A percentile compares a stretch with the other conserved stretches of the same genome.
Conservation (phyloP, 2,888 invertebrate species). For the Orthosia gothica region DNA sequence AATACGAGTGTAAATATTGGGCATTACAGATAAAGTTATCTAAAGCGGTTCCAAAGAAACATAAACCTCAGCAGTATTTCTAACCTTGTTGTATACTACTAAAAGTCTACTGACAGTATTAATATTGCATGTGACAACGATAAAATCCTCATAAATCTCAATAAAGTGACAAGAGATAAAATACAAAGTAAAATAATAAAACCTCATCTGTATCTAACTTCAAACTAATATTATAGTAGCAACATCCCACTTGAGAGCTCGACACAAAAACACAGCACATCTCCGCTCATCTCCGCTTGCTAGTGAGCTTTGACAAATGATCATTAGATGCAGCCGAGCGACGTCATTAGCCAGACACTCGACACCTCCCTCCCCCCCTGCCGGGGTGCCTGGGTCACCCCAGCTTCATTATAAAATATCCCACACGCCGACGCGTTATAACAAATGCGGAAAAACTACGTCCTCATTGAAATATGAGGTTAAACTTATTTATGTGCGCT, state of each 20-base stretch:
- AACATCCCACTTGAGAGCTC: constrained; percentile 8
- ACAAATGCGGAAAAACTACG: constrained; percentile 64
- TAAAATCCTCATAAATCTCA: too few species aligned
- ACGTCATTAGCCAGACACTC: constrained; percentile 71
- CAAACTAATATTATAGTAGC: constrained; percentile 26
- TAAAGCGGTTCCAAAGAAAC: too few species aligned
- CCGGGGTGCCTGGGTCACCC: constrained; percentile 2
- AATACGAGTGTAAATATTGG: too few species aligned
- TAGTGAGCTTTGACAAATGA: constrained; percentile 65
- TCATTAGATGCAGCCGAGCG: constrained; percentile 69
- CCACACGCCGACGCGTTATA: constrained; percentile 64
- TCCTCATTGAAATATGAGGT: constrained; percentile 66
- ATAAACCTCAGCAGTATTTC: too few species aligned
- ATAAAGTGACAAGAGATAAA: too few species aligned
- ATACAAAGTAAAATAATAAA: too few species aligned
- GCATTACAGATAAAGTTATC: too few species aligned
- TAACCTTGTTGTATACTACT: too few species aligned
- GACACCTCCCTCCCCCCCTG: constrained; percentile 41
- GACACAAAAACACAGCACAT: constrained; percentile 29
- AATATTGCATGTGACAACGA: too few species aligned
- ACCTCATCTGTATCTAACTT: neutral
- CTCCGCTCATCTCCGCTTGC: constrained; percentile 26
- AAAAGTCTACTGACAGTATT: too few species aligned
- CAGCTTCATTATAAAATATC: constrained; percentile 65
- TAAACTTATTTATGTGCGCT: constrained; percentile 59